phyloP scores from a whole-genome alignment of 2,113 vertebrate species.

The Ibidorhyncha struthersii region DNA sequence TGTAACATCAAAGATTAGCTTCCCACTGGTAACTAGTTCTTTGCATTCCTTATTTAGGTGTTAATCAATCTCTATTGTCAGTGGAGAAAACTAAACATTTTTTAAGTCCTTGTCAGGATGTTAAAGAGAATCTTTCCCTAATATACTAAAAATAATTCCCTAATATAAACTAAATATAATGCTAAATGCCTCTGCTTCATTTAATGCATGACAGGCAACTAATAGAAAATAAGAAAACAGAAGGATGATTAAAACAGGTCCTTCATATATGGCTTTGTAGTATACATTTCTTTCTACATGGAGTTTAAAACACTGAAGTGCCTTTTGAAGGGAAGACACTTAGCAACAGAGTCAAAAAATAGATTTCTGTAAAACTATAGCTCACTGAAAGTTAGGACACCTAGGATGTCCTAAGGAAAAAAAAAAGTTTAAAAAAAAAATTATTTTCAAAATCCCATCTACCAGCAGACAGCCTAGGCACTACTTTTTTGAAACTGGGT shows the following conservation, averaged over 20 bases:
- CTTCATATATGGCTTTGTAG: neutral
- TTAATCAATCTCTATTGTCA: neutral
- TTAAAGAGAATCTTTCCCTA: neutral
- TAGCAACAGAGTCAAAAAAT: neutral
- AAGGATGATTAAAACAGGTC: neutral
- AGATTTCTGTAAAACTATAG: neutral
- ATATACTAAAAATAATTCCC: no score
- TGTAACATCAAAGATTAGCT: neutral
- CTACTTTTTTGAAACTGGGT: neutral
- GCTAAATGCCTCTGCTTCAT: neutral
- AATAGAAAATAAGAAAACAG: neutral
- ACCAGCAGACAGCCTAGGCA: neutral
- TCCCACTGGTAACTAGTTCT: neutral
- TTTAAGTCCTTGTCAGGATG: fast-evolving
- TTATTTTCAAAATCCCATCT: neutral
- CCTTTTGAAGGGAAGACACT: neutral
- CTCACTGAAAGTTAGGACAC: neutral
- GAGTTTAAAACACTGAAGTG: neutral
- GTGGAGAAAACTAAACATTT: neutral
- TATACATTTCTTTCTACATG: neutral
- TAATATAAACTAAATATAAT: neutral
- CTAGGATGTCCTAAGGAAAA: neutral
- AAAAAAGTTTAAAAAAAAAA: neutral
- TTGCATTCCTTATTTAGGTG: neutral
- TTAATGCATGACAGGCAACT: neutral